These are phyloP conservation scores for Tenthredo amoena DNA, from an alignment of 2,888 invertebrate genomes.

Conservation along the genomic window DNA sequence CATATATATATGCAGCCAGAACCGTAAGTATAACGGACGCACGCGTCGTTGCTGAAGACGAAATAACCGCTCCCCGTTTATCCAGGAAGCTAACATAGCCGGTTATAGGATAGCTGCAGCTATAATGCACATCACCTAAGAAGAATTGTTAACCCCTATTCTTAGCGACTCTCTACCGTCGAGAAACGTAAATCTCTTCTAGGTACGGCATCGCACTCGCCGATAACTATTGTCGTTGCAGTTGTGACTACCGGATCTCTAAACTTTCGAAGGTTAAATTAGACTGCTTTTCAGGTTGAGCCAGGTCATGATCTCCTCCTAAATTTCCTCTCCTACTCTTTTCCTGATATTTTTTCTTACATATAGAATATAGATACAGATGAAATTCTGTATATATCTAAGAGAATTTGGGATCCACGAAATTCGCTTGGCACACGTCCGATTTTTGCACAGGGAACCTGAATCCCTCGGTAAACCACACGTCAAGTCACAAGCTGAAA, in stretches of 20 bases:
- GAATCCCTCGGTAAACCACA: background rate
- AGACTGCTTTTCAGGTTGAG: constrained; percentile 7
- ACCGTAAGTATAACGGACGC: constrained; percentile 46
- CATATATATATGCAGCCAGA: background rate
- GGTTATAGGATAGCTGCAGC: background rate
- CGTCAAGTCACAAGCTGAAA: constrained; percentile 1
- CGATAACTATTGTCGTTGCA: constrained; percentile 13
- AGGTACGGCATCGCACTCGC: background rate
- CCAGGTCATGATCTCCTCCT: constrained; percentile 30
- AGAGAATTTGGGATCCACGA: background rate
- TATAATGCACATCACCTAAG: constrained; percentile 6
- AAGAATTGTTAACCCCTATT: constrained; percentile 50
- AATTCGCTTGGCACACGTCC: background rate
- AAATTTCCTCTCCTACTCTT: background rate
- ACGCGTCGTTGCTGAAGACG: constrained; percentile 40
- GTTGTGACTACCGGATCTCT: constrained; percentile 9
- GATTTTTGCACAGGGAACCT: background rate
- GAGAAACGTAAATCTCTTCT: constrained; percentile 22
- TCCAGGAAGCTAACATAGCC: constrained; percentile 39
- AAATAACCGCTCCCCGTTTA: constrained; percentile 49
- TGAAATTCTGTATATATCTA: background rate
- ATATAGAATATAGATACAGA: too few relatives aligned
- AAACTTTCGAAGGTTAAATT: constrained; percentile 16
- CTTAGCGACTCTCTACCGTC: constrained; percentile 6
- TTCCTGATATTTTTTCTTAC: too few relatives aligned